Evolutionary conservation across 2,797 vertebrate species (phyloP), one percentile per base, ranked within the genome.

Genomic region (Spondyliosoma cantharus): DNA sequence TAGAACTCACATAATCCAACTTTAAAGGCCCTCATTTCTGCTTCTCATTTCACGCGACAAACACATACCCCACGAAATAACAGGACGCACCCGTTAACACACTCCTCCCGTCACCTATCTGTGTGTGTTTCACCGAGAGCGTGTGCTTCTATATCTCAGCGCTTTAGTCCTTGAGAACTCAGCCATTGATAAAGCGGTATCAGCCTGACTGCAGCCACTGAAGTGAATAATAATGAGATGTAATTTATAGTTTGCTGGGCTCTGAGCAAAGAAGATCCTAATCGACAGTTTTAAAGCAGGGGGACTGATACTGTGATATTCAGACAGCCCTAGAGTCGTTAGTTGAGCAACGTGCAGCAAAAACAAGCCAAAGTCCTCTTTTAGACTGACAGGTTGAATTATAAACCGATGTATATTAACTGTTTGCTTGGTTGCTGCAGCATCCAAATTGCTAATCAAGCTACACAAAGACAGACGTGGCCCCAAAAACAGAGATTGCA

Each of bases 181-280:
- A 89, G 89, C 86, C 80, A 48, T n/a, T 90, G 86, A 94, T 91
- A 91, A 93, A 88, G 76, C 81, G 90, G 72, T 77, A 87, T 89
- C 89, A 89, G 89, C 87, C 69, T 72, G 75, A 80, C 82, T 82
- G 78, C 82, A 81, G 87, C 61, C 80, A 71, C 68, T 81, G 75
- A 78, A 78, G 79, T 86, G 90, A 88, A 89, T 90, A 89, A 93
- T 86, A 76, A 90, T 60, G 48, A 77, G 73, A 62, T 60, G 73
- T 87, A 81, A 93, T 93, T 93, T 89, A 91, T 80, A 86, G 87
- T 78, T 76, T 52, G 25, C 76, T 78, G 24, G 61, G 70, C 60
- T 68, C 80, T 78, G 85, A 69, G 66, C 57, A 49, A 78, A 78
- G 63, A 71, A 85, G 71, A 90, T 86, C 79, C 67, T 86, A 81